Conservation (phyloP, 2,888 invertebrate genomes). For the Cyrtodaria siliqua region DNA sequence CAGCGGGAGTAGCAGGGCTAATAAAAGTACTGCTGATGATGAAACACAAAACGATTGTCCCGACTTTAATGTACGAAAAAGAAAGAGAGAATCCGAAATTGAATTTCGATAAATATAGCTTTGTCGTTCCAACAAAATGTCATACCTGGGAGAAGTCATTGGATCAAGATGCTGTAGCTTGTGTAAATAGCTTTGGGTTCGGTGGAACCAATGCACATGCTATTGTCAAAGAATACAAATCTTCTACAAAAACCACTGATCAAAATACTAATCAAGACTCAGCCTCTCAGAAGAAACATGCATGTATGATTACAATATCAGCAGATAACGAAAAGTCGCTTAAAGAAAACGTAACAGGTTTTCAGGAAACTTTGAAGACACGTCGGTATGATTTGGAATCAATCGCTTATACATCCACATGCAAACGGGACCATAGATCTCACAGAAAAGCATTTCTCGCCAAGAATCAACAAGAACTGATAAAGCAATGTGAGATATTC, state of each 20-base stretch:
- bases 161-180: slow-evolving; percentile 21
- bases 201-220: slow-evolving; percentile 72
- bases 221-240: slow-evolving; percentile 32
- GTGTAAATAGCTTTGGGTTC: slow-evolving; percentile 69
- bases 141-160: slow-evolving; percentile 31
- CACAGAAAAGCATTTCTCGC: slow-evolving; percentile 5
- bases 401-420: slow-evolving; percentile 32
- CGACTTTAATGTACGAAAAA: slow-evolving; percentile 61
- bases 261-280: too few species aligned
- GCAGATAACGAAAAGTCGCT: slow-evolving; percentile 18
- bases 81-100: slow-evolving; percentile 61
- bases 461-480: not conserved
- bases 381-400: not conserved
- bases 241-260: not conserved
- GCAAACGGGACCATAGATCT: slow-evolving; percentile 31
- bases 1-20: slow-evolving; percentile 70
- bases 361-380: not conserved
- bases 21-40: slow-evolving; percentile 74
- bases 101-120: slow-evolving; percentile 38
- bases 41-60: slow-evolving; percentile 64
- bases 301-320: slow-evolving; percentile 11
- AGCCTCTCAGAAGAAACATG: not conserved
- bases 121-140: slow-evolving; percentile 60
- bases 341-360: not conserved
- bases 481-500: not conserved